A percentile compares a stretch with the other conserved stretches of the same genome.
Evolutionary conservation across 2,888 invertebrate species (phyloP).

Genomic region (Hypena proboscidalis): DNA sequence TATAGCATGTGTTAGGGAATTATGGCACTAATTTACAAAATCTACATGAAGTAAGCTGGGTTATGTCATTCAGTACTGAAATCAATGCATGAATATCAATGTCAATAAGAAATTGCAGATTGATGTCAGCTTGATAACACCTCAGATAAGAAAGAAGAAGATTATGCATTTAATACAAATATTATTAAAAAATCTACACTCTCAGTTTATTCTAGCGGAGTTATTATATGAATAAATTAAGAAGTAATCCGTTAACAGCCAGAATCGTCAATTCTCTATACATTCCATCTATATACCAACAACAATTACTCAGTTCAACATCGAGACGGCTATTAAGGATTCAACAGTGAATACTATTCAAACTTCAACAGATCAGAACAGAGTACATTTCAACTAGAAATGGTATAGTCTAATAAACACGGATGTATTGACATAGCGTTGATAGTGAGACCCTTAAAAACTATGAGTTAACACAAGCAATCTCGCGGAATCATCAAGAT

Average conservation of each 20-base stretch:
- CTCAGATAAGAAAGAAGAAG: constrained; percentile 18
- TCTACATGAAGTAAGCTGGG: constrained; percentile 41
- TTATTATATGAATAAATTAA: constrained; percentile 21
- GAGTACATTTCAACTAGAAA: constrained; percentile 3
- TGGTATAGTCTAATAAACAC: too few relatives aligned
- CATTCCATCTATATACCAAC: too few relatives aligned
- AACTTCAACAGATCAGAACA: constrained; percentile 4
- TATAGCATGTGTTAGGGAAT: constrained; percentile 53
- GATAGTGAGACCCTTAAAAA: too few relatives aligned
- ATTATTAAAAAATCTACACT: constrained; percentile 22
- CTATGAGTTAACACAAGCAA: too few relatives aligned
- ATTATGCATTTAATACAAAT: constrained; percentile 29
- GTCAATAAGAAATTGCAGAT: constrained; percentile 19
- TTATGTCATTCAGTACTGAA: constrained; percentile 33
- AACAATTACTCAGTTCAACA: background rate
- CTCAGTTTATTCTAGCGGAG: too few relatives aligned
- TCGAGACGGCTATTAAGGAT: background rate
- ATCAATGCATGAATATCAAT: constrained; percentile 33
- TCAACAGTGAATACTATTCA: background rate
- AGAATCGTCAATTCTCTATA: too few relatives aligned
- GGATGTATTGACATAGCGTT: too few relatives aligned
- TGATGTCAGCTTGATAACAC: constrained; percentile 24
- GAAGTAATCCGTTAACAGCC: background rate
- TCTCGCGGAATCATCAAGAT: too few relatives aligned
- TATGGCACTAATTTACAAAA: constrained; percentile 70